A percentile compares a stretch with the other conserved stretches of the same genome.
phyloP scores from a whole-genome alignment of 1,140 invertebrate species.

The Euglossa dilemma region DNA sequence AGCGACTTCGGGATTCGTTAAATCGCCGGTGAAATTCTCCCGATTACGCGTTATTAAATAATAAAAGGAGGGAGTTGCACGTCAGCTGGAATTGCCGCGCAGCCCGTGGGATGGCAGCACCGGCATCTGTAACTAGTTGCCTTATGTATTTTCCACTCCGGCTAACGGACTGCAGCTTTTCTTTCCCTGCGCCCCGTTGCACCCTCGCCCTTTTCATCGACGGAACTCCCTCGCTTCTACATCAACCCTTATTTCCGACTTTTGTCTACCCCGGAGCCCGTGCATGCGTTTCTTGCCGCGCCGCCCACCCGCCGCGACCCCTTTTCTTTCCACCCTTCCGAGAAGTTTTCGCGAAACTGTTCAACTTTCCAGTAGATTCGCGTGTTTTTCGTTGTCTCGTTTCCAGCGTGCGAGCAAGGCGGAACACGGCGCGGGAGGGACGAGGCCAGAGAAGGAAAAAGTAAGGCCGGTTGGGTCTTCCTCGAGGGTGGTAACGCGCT shows the following conservation, averaged over 20 bases:
- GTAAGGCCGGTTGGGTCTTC: slow-evolving; percentile 22
- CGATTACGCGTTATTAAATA: slow-evolving; percentile 5
- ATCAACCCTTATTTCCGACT: slow-evolving; percentile 30
- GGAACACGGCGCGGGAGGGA: background rate
- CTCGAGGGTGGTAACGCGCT: slow-evolving; percentile 62
- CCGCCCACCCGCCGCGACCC: background rate
- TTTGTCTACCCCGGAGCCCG: slow-evolving; percentile 10
- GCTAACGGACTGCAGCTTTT: slow-evolving; percentile 24
- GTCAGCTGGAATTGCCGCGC: slow-evolving; percentile 6
- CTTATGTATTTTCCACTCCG: slow-evolving; percentile 54
- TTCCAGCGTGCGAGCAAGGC: background rate
- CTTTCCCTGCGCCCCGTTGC: background rate
- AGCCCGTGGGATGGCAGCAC: slow-evolving; percentile 71
- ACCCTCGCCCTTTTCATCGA: background rate
- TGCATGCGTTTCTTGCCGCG: background rate
- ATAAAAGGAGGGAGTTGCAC: background rate
- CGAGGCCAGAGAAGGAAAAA: background rate
- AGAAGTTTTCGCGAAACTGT: slow-evolving; percentile 26
- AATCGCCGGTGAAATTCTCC: background rate
- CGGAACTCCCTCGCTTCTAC: slow-evolving; percentile 4
- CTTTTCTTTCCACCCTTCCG: background rate
- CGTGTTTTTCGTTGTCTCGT: slow-evolving; percentile 47
- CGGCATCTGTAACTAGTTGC: slow-evolving; percentile 20
- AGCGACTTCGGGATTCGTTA: background rate
- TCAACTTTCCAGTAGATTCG: slow-evolving; percentile 54